phyloP scores from a whole-genome alignment of 1,140 invertebrate genomes.

The Apis florea region DNA sequence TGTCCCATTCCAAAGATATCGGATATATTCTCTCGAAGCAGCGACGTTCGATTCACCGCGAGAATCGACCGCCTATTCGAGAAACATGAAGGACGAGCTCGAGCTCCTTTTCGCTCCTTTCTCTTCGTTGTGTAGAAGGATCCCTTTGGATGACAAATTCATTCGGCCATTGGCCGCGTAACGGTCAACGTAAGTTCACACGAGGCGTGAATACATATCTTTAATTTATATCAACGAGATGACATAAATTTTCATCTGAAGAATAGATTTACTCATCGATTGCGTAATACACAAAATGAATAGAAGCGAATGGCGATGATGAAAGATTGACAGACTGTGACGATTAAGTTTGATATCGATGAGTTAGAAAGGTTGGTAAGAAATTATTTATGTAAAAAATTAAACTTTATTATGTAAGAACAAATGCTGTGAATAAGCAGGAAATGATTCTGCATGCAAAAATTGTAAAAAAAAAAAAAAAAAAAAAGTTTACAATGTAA shows the following conservation, averaged over 20 bases:
- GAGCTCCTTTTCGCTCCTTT: not conserved
- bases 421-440: no score
- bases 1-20: conserved; percentile 80
- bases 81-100: not conserved
- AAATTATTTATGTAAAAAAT: not conserved
- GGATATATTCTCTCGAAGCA: conserved; percentile 64
- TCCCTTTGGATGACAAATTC: conserved; percentile 48
- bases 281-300: not conserved
- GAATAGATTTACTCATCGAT: not conserved
- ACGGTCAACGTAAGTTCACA: not conserved
- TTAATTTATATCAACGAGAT: no score
- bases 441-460: no score
- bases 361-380: not conserved
- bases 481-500: no score
- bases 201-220: not conserved
- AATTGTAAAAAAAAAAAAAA: no score
- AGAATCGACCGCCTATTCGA: not conserved
- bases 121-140: not conserved
- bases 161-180: conserved; percentile 46
- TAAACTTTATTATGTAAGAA: not conserved
- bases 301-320: not conserved
- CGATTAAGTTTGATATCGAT: not conserved
- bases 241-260: not conserved
- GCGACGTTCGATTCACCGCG: conserved; percentile 23
- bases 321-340: not conserved